Evolutionary conservation across 2,113 vertebrate species (phyloP).

Genomic region (Chionis minor): DNA sequence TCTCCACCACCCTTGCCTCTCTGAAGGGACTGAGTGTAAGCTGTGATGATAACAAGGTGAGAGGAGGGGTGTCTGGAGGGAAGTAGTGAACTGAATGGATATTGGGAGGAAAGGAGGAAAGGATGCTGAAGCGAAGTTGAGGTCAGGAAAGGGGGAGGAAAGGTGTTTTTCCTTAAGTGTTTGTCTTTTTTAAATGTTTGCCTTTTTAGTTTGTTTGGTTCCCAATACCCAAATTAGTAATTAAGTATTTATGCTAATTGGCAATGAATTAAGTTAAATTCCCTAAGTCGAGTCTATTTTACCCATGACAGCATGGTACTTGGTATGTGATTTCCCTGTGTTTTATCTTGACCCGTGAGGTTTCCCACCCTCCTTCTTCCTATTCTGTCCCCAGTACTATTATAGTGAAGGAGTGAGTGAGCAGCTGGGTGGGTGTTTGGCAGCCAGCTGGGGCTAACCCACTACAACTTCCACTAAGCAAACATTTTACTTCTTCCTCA

Average conservation of each 20-base stretch:
- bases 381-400: neutral
- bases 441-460: neutral
- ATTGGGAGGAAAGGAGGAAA: neutral
- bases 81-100: neutral
- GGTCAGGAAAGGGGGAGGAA: neutral
- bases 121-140: neutral
- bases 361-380: neutral
- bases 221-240: neutral
- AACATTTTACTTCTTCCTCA: neutral
- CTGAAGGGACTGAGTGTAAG: neutral
- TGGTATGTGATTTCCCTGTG: neutral
- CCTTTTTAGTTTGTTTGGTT: neutral
- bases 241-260: neutral
- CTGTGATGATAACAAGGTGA: neutral
- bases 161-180: neutral
- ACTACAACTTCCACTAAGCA: neutral
- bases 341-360: neutral
- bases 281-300: neutral
- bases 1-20: neutral
- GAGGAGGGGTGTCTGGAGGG: neutral
- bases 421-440: neutral
- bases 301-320: too few relatives aligned
- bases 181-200: neutral
- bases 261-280: neutral
- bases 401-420: rapidly evolving